phyloP scores from a whole-genome alignment of 2,888 invertebrate species.

The Prosapia bicincta region DNA sequence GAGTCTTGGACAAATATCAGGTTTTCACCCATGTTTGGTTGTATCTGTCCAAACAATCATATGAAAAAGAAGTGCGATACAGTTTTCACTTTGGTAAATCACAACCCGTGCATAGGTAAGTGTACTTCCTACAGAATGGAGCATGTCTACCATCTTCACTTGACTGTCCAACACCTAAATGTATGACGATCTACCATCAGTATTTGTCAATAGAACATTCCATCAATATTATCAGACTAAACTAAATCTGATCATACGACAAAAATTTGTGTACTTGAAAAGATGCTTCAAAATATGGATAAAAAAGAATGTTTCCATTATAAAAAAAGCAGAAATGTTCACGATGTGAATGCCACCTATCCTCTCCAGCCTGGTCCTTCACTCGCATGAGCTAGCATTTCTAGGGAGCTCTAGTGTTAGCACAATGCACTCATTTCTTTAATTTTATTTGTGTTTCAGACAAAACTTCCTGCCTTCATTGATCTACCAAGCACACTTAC shows the following conservation, averaged over 20 bases:
- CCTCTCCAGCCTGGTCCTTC: not conserved
- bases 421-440: constrained; percentile 16
- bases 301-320: not conserved
- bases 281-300: not conserved
- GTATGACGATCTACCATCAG: not conserved
- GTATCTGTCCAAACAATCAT: constrained; percentile 88
- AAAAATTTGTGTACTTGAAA: not conserved
- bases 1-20: constrained; percentile 85
- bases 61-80: constrained; percentile 84
- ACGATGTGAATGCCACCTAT: not conserved
- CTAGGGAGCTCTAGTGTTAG: not conserved
- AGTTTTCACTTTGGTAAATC: constrained; percentile 85
- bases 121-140: constrained; percentile 37
- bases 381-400: not conserved
- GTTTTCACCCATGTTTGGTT: constrained; percentile 86
- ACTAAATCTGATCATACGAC: not conserved
- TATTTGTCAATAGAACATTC: not conserved
- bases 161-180: not conserved
- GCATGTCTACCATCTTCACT: constrained; percentile 5
- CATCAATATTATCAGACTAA: not conserved
- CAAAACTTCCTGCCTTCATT: constrained; percentile 7
- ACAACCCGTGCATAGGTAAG: constrained; percentile 94
- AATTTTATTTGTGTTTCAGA: constrained; percentile 19
- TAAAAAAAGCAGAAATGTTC: no score
- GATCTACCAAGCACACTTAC: constrained; percentile 2